phyloP scores from a whole-genome alignment of 2,113 vertebrate genomes.

The Rallus limicola region DNA sequence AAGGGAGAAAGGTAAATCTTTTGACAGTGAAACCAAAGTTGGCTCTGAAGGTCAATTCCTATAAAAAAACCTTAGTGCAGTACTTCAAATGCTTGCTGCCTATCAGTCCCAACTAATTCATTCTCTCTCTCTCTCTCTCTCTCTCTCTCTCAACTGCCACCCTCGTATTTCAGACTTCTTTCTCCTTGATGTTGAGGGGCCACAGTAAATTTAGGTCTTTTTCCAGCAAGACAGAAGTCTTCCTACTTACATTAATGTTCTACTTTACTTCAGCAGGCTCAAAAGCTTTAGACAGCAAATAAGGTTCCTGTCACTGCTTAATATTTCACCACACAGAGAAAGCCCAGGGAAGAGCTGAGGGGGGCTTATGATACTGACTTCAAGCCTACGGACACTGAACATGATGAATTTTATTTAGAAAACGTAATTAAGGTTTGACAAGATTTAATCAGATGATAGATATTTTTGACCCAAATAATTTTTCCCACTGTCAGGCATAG shows the following conservation, averaged over 20 bases:
- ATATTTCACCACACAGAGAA: background rate
- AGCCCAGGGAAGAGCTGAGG: background rate
- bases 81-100: background rate
- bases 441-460: background rate
- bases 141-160: background rate
- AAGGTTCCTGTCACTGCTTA: background rate
- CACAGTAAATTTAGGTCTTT: background rate
- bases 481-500: background rate
- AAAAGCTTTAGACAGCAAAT: background rate
- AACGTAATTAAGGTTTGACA: background rate
- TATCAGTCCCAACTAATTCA: background rate
- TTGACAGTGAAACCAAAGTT: background rate
- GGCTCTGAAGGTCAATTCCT: background rate
- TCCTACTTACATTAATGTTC: background rate
- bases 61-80: background rate
- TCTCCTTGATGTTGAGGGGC: background rate
- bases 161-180: background rate
- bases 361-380: accelerated
- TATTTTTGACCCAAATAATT: background rate
- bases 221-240: background rate
- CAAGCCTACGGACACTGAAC: background rate
- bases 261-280: background rate
- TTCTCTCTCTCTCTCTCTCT: accelerated
- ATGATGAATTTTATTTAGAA: background rate
- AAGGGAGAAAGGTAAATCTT: background rate